Evolutionary conservation across 2,888 invertebrate genomes (phyloP).

Genomic region (Drosophila paramelanica): DNA sequence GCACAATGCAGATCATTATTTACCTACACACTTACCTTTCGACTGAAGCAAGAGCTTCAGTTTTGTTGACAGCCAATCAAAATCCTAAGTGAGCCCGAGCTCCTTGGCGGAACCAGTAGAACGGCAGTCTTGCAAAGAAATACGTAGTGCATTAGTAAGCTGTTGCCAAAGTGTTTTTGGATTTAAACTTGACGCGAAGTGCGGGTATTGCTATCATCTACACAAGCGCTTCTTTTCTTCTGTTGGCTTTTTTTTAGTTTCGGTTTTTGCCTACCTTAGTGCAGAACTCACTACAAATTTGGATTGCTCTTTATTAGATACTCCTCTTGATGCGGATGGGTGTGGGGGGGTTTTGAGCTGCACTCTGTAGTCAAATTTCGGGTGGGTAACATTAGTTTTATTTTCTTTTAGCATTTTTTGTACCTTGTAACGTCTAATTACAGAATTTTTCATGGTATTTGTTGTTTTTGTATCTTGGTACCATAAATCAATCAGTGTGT

Average conservation of each 20-base stretch:
- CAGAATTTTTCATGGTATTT: slow-evolving; percentile 40
- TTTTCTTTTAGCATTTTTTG: slow-evolving; percentile 47
- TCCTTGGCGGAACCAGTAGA: slow-evolving; percentile 37
- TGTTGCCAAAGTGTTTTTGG: slow-evolving; percentile 29
- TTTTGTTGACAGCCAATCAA: slow-evolving; percentile 39
- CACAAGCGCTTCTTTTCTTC: slow-evolving; percentile 30
- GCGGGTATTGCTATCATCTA: slow-evolving; percentile 44
- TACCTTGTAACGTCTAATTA: slow-evolving; percentile 60
- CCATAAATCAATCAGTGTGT: slow-evolving; percentile 47
- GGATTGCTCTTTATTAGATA: slow-evolving; percentile 14
- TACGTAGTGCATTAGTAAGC: slow-evolving; percentile 73
- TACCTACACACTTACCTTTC: slow-evolving; percentile 61
- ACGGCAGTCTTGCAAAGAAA: slow-evolving; percentile 78
- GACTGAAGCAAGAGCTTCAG: slow-evolving; percentile 27
- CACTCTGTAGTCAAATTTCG: slow-evolving; percentile 50
- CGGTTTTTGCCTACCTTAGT: slow-evolving; percentile 35
- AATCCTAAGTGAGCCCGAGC: slow-evolving; percentile 39
- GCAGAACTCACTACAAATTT: slow-evolving; percentile 35
- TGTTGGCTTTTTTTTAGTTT: slow-evolving; percentile 9
- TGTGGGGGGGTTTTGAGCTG: slow-evolving; percentile 6
- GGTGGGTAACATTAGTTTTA: slow-evolving; percentile 76
- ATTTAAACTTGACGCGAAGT: slow-evolving; percentile 39
- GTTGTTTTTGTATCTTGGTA: slow-evolving; percentile 37
- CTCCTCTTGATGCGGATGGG: slow-evolving; percentile 20
- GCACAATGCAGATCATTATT: slow-evolving; percentile 12